These are phyloP conservation scores for Drosophila neocordata DNA, from an alignment of 1,140 invertebrate species.

Conservation along the genomic window DNA sequence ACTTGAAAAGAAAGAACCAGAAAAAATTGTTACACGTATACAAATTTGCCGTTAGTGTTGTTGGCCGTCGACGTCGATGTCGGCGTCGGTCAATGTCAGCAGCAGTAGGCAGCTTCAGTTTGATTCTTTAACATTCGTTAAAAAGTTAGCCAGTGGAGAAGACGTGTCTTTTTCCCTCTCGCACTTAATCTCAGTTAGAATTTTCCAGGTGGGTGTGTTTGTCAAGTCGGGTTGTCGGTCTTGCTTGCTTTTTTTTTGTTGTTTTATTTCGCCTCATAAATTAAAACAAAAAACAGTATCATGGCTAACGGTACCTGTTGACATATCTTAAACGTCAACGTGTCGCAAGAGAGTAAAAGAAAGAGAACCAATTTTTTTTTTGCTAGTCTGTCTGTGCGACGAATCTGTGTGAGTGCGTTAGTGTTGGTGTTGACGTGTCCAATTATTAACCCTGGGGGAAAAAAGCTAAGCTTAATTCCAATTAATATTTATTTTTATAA, in stretches of 20 bases:
- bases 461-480: conserved; percentile 27
- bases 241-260: too few relatives aligned
- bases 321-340: conserved; percentile 30
- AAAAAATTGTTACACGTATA: conserved; percentile 77
- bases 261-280: conserved; percentile 6
- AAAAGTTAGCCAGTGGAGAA: conserved; percentile 42
- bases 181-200: background rate
- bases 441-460: conserved; percentile 7
- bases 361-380: conserved; percentile 32
- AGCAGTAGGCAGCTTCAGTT: conserved; percentile 16
- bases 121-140: conserved; percentile 57
- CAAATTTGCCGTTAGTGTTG: conserved; percentile 43
- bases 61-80: conserved; percentile 17
- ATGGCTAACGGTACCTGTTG: conserved; percentile 70
- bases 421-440: conserved; percentile 69
- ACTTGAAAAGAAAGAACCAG: conserved; percentile 64
- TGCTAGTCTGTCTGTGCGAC: conserved; percentile 2
- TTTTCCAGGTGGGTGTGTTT: conserved; percentile 27
- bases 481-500: background rate
- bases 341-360: conserved; percentile 30
- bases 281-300: conserved; percentile 47
- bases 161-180: conserved; percentile 46
- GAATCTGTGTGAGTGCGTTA: background rate
- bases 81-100: conserved; percentile 64
- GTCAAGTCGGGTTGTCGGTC: too few relatives aligned